Evolutionary conservation across 2,888 invertebrate genomes (phyloP).

Genomic region (Drepanosiphum platanoidis): DNA sequence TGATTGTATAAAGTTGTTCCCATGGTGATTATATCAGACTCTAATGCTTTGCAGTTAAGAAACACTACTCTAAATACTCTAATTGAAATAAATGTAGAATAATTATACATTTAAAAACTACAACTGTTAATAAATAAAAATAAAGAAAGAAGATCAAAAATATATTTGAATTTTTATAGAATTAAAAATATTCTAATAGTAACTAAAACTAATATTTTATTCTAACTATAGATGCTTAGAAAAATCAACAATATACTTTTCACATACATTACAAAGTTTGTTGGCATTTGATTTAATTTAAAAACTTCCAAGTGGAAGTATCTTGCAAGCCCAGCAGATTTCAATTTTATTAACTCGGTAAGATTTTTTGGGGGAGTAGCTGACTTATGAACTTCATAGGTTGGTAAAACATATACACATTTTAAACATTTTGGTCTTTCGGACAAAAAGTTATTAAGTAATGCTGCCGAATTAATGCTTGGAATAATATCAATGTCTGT

Average conservation of each 20-base stretch:
- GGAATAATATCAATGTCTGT: slow-evolving; percentile 91
- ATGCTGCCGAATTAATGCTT: slow-evolving; percentile 76
- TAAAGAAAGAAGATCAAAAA: no score
- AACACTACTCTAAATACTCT: no score
- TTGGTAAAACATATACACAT: slow-evolving; percentile 90
- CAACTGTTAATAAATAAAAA: no score
- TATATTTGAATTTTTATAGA: no score
- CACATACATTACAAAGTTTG: slow-evolving; percentile 84
- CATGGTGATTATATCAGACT: no score
- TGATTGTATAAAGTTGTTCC: no score
- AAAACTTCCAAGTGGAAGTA: slow-evolving; percentile 93
- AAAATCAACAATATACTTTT: slow-evolving; percentile 2
- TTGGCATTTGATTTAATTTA: slow-evolving; percentile 91
- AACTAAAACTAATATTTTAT: not conserved
- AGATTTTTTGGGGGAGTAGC: slow-evolving; percentile 85
- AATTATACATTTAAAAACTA: no score
- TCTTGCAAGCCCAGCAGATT: slow-evolving; percentile 82
- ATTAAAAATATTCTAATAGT: no score
- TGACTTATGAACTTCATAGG: slow-evolving; percentile 85
- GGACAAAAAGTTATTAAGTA: slow-evolving; percentile 76
- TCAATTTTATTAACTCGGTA: slow-evolving; percentile 78
- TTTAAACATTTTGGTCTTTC: slow-evolving; percentile 68
- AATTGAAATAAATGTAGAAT: no score
- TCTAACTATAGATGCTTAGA: not conserved
- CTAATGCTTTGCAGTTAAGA: no score